A percentile compares a stretch with the other conserved stretches of the same genome.
These are phyloP conservation scores for Acromyrmex heyeri DNA, from an alignment of 1,140 invertebrate species.

Conservation along the genomic window DNA sequence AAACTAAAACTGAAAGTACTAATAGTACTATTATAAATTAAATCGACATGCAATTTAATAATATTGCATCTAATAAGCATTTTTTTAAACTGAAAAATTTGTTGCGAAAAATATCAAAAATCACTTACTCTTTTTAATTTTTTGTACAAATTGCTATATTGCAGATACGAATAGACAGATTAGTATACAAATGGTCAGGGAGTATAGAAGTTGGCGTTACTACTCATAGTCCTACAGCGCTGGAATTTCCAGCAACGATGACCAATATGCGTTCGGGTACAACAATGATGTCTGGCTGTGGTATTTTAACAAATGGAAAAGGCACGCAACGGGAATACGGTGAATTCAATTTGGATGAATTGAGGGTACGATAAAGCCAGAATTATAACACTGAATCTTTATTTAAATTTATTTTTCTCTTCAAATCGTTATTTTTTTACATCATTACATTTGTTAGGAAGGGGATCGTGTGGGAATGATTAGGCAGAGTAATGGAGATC, in stretches of 20 bases:
- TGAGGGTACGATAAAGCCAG: slow-evolving; percentile 88
- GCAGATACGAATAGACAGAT: slow-evolving; percentile 94
- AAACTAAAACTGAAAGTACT: no score
- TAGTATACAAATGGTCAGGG: slow-evolving; percentile 97
- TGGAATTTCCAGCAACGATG: slow-evolving; percentile 98
- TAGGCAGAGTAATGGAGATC: slow-evolving; percentile 92
- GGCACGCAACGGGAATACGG: slow-evolving; percentile 97
- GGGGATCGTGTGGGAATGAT: slow-evolving; percentile 96
- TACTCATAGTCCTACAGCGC: slow-evolving; percentile 95
- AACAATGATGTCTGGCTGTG: slow-evolving; percentile 99
- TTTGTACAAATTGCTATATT: slow-evolving; percentile 1
- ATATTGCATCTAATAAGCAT: no score
- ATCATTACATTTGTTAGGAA: slow-evolving; percentile 87
- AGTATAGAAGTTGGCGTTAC: slow-evolving; percentile 98
- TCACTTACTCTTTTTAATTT: background rate
- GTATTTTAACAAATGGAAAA: slow-evolving; percentile 97
- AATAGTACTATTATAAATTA: no score
- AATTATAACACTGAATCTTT: background rate
- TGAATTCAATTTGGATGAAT: slow-evolving; percentile 97
- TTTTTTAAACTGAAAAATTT: no score
- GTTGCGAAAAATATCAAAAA: no score
- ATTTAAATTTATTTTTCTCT: slow-evolving; percentile 23
- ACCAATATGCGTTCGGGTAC: slow-evolving; percentile 98
- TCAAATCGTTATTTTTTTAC: slow-evolving; percentile 33
- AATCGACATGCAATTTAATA: no score